phyloP scores from a whole-genome alignment of 2,113 vertebrate species.

The Echinops telfairi region DNA sequence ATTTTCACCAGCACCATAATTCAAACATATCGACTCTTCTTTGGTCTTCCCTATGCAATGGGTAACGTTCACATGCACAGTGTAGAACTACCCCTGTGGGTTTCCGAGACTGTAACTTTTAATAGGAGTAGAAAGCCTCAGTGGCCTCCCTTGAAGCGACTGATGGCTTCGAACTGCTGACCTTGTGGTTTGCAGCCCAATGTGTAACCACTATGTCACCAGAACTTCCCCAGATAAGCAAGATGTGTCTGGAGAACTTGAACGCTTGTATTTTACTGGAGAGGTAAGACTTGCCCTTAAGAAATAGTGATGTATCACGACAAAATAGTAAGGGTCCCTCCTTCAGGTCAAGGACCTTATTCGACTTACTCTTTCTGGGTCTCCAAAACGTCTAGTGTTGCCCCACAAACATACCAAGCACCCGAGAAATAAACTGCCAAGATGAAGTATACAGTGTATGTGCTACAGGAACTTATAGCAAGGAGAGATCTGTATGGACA shows the following conservation, averaged over 20 bases:
- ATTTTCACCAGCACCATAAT: too few species aligned
- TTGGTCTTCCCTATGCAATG: too few species aligned
- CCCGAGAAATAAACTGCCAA: neutral
- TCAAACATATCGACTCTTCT: too few species aligned
- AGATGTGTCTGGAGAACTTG: conserved; percentile 20
- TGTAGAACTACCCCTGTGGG: too few species aligned
- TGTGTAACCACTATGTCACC: too few species aligned
- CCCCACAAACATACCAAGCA: neutral
- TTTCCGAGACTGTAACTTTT: too few species aligned
- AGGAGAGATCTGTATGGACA: neutral
- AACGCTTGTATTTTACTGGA: conserved; percentile 39
- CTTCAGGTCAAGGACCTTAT: neutral
- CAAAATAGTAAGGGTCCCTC: neutral
- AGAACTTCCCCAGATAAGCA: neutral
- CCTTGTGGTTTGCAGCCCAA: too few species aligned
- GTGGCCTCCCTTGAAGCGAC: too few species aligned
- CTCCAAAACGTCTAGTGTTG: neutral
- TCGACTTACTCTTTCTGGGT: neutral
- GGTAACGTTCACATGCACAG: too few species aligned
- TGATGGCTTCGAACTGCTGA: too few species aligned
- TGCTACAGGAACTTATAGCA: neutral
- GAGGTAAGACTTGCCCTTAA: conserved; percentile 10
- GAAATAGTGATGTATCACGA: neutral
- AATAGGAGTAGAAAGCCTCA: too few species aligned
- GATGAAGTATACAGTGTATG: neutral